Evolutionary conservation across 2,797 vertebrate genomes (phyloP).

Genomic region (Gymnoscopelus microlampas): DNA sequence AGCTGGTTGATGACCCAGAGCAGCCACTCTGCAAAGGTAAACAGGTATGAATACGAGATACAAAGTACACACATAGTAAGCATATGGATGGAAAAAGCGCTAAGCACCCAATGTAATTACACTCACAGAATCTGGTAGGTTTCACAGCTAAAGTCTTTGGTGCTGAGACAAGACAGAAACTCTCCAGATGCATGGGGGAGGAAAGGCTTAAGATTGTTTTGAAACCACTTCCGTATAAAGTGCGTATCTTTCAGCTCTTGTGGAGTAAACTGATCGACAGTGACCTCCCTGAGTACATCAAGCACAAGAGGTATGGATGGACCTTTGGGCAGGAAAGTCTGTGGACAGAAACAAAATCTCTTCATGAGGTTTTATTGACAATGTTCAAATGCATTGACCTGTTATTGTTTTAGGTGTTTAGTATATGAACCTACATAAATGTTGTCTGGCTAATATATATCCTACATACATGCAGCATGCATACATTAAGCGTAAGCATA

Average conservation of each 20-base stretch:
- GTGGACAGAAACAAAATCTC: too few relatives aligned
- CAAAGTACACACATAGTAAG: too few relatives aligned
- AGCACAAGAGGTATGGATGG: not conserved
- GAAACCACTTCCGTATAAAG: conserved; percentile 7
- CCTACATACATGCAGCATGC: conserved; percentile 6
- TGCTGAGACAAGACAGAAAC: conserved; percentile 26
- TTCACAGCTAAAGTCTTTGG: conserved; percentile 30
- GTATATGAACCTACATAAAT: too few relatives aligned
- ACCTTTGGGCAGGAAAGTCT: too few relatives aligned
- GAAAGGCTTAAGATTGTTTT: not conserved
- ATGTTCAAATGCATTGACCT: too few relatives aligned
- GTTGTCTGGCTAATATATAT: not conserved
- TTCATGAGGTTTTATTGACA: too few relatives aligned
- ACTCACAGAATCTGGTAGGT: conserved; percentile 4
- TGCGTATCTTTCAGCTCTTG: not conserved
- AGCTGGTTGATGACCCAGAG: not conserved
- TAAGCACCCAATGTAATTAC: too few relatives aligned
- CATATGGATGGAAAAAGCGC: too few relatives aligned
- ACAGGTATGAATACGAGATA: too few relatives aligned
- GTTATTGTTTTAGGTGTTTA: too few relatives aligned
- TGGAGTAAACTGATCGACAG: not conserved
- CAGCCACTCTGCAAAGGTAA: too few relatives aligned
- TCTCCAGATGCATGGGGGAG: conserved; percentile 3
- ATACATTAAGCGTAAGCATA: not conserved
- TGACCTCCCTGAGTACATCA: conserved; percentile 4